These are phyloP conservation scores for Oegoconia quadripuncta DNA, from an alignment of 2,888 invertebrate genomes.

Conservation along the genomic window DNA sequence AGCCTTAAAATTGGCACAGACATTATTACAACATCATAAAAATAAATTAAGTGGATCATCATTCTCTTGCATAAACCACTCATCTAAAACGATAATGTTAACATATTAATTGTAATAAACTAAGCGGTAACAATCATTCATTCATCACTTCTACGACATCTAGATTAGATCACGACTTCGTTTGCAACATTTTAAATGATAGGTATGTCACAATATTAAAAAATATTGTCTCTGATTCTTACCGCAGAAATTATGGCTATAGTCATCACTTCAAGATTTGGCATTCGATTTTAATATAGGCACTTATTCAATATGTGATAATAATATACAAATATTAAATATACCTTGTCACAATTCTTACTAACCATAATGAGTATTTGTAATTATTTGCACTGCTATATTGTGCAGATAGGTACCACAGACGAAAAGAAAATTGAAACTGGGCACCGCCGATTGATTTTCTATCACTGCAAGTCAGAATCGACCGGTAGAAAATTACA, in stretches of 20 bases:
- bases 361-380: too few species aligned
- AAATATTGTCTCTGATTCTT: slow-evolving; percentile 24
- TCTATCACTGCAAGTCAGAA: too few species aligned
- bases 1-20: slow-evolving; percentile 9
- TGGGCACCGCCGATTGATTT: too few species aligned
- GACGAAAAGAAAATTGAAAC: too few species aligned
- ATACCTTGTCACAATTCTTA: too few species aligned
- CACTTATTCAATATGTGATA: slow-evolving; percentile 2
- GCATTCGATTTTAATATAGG: background rate
- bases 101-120: slow-evolving; percentile 24
- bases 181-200: slow-evolving; percentile 27
- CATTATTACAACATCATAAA: slow-evolving; percentile 18
- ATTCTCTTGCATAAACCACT: slow-evolving; percentile 24
- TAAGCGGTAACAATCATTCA: slow-evolving; percentile 25
- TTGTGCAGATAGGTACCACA: too few species aligned
- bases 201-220: slow-evolving; percentile 37
- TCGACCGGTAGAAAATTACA: too few species aligned
- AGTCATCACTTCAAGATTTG: background rate
- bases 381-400: too few species aligned
- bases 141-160: slow-evolving; percentile 29
- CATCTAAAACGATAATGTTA: slow-evolving; percentile 23
- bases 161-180: slow-evolving; percentile 38
- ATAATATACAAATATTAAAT: too few species aligned
- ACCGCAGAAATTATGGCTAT: background rate
- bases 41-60: slow-evolving; percentile 21